A percentile compares a stretch with the other conserved stretches of the same genome.
Evolutionary conservation across 2,113 vertebrate species (phyloP).

Genomic region (Entelurus aequoreus): DNA sequence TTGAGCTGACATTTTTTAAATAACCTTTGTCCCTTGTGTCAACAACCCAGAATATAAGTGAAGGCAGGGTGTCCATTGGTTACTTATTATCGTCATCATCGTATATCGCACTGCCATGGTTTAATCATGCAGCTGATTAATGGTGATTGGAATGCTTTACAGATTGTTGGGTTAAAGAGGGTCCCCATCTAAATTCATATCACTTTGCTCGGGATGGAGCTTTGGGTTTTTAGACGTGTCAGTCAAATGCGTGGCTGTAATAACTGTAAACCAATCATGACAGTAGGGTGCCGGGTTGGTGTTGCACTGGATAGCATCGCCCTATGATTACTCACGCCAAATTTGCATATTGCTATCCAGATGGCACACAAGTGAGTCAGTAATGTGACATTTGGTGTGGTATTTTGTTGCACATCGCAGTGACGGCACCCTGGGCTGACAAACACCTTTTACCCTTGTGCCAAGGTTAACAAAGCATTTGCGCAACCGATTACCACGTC

Average conservation of each 20-base stretch:
- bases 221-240: slow-evolving; percentile 39
- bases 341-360: slow-evolving; percentile 68
- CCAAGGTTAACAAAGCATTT: slow-evolving; percentile 41
- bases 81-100: slow-evolving; percentile 19
- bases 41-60: slow-evolving; percentile 15
- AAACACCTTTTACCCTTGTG: slow-evolving; percentile 34
- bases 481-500: slow-evolving; percentile 10
- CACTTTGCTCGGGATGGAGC: slow-evolving; percentile 36
- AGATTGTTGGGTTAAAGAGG: slow-evolving; percentile 44
- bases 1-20: slow-evolving; percentile 33
- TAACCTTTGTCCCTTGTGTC: slow-evolving; percentile 18
- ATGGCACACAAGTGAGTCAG: slow-evolving; percentile 71
- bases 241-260: slow-evolving; percentile 34
- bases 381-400: slow-evolving; percentile 69
- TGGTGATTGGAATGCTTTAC: slow-evolving; percentile 47
- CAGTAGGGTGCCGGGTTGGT: not conserved
- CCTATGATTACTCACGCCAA: slow-evolving; percentile 44
- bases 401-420: slow-evolving; percentile 57
- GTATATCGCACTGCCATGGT: slow-evolving; percentile 13
- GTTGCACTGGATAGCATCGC: slow-evolving; percentile 7
- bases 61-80: slow-evolving; percentile 16
- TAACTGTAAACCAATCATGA: slow-evolving; percentile 17
- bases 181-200: slow-evolving; percentile 44
- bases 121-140: slow-evolving; percentile 33
- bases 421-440: slow-evolving; percentile 11